Evolutionary conservation across 2,797 vertebrate genomes (phyloP).

Genomic region (Luscinia luscinia): DNA sequence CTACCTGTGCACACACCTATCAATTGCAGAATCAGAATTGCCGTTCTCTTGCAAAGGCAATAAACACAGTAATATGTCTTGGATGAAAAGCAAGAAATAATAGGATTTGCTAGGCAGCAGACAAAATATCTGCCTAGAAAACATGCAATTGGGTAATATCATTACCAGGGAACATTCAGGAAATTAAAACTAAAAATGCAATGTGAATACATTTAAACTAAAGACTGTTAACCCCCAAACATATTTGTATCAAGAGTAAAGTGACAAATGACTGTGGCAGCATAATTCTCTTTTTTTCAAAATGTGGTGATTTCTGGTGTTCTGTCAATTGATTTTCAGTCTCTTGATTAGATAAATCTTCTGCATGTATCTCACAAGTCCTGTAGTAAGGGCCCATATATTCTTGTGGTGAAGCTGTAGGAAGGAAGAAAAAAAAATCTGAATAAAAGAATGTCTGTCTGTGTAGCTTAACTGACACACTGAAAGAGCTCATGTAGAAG

Average conservation of each 20-base stretch:
- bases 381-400: neutral
- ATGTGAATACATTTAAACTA: neutral
- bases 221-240: neutral
- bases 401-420: neutral
- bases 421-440: neutral
- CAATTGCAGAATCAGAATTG: conserved; percentile 54
- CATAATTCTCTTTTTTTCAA: neutral
- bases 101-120: conserved; percentile 15
- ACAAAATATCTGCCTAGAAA: conserved; percentile 6
- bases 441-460: neutral
- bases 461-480: neutral
- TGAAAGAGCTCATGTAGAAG: neutral
- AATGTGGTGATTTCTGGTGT: neutral
- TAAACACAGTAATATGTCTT: conserved; percentile 48
- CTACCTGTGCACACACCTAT: conserved; percentile 27
- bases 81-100: conserved; percentile 54
- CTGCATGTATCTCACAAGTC: neutral
- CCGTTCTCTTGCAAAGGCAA: conserved; percentile 49
- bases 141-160: neutral
- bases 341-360: neutral
- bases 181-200: conserved; percentile 48
- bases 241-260: neutral
- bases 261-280: neutral
- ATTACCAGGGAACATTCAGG: conserved; percentile 24
- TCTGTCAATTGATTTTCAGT: neutral